phyloP scores from a whole-genome alignment of 1,140 invertebrate genomes.

The Chionoecetes opilio region DNA sequence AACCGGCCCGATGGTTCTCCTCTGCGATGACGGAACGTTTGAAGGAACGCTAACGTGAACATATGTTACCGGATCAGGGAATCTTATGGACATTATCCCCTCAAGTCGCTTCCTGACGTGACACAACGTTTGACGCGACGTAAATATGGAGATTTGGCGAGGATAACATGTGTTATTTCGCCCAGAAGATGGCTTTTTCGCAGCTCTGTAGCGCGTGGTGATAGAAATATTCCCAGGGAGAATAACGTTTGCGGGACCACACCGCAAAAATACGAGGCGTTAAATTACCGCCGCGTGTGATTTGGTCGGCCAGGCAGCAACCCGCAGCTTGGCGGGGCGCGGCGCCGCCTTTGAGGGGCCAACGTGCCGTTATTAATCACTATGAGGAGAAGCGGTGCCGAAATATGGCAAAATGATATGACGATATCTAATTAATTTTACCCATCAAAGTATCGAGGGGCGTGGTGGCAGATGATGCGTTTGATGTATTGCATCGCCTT shows the following conservation, averaged over 20 bases:
- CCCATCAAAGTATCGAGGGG: not conserved
- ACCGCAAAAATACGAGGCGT: not conserved
- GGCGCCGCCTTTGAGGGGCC: constrained; percentile 12
- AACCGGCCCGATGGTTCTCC: constrained; percentile 13
- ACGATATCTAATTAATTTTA: constrained; percentile 23
- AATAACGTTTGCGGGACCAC: not conserved
- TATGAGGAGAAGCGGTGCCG: not conserved
- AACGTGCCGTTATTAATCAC: not conserved
- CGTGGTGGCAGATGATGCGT: not conserved
- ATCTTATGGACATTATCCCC: not conserved
- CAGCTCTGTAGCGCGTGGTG: not conserved
- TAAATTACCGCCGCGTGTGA: constrained; percentile 4
- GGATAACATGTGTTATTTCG: not conserved
- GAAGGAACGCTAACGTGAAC: constrained; percentile 17
- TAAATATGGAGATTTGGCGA: not conserved
- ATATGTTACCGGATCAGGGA: constrained; percentile 45
- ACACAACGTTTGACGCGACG: constrained; percentile 15
- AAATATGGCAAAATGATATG: not conserved
- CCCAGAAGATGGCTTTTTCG: not conserved
- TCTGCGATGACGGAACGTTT: constrained; percentile 53
- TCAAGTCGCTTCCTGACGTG: not conserved
- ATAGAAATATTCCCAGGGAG: not conserved
- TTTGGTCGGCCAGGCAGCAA: not conserved
- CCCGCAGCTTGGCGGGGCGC: not conserved
- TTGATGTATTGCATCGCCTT: not conserved